Evolutionary conservation across 2,797 vertebrate genomes (phyloP).

Genomic region (Parauchenoglanis ngamensis): DNA sequence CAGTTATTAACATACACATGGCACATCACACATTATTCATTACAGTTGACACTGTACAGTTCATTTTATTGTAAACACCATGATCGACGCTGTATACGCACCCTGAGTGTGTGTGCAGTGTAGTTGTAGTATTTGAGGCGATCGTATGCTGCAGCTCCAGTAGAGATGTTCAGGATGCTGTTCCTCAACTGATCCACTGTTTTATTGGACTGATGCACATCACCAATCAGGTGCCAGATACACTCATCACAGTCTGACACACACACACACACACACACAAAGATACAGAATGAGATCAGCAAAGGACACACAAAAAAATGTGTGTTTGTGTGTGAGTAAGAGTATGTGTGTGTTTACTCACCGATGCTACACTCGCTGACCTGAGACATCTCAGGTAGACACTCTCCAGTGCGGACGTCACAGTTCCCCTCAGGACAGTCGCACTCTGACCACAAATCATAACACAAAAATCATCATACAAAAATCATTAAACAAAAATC

Average conservation of each 20-base stretch:
- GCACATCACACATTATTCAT: not conserved
- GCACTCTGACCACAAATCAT: slow-evolving; percentile 76
- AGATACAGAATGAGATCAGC: not conserved
- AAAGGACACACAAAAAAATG: not conserved
- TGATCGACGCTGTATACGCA: slow-evolving; percentile 36
- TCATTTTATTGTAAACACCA: not conserved
- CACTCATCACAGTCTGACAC: slow-evolving; percentile 90
- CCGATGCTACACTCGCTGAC: slow-evolving; percentile 83
- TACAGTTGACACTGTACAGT: not conserved
- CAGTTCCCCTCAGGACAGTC: slow-evolving; percentile 87
- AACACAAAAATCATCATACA: not conserved
- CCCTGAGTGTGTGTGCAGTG: slow-evolving; percentile 80
- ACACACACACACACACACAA: not conserved
- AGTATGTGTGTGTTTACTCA: slow-evolving; percentile 59
- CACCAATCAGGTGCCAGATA: slow-evolving; percentile 91
- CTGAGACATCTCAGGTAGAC: slow-evolving; percentile 80
- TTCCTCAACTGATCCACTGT: slow-evolving; percentile 85
- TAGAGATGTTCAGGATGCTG: slow-evolving; percentile 86
- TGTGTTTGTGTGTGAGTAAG: slow-evolving; percentile 23
- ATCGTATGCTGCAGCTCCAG: slow-evolving; percentile 87
- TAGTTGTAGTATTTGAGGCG: slow-evolving; percentile 87
- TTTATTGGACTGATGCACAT: slow-evolving; percentile 81
- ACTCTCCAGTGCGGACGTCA: slow-evolving; percentile 88
- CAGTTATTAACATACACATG: slow-evolving; percentile 15
- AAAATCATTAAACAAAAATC: not conserved